These are phyloP conservation scores for Harpegnathos saltator DNA, from an alignment of 1,140 invertebrate genomes.

Conservation along the genomic window DNA sequence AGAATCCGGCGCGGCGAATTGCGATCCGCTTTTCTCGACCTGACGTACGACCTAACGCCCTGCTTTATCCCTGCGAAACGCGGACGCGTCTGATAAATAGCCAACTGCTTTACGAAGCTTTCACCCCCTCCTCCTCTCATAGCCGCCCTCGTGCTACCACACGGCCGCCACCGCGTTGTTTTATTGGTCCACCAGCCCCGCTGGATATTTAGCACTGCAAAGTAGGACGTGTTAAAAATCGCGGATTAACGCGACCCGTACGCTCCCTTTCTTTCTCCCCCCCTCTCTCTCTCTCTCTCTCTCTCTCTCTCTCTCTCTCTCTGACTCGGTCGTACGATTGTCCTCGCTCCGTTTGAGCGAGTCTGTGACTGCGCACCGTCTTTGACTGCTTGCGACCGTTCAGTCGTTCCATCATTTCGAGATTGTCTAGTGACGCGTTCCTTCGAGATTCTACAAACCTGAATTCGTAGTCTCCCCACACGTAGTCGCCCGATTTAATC, in stretches of 20 bases:
- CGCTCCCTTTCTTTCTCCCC: neutral
- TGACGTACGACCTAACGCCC: constrained; percentile 31
- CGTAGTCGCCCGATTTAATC: too few species aligned
- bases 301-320: too few species aligned
- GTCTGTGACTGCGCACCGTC: too few species aligned
- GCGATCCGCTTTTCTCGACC: constrained; percentile 17
- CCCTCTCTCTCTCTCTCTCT: too few species aligned
- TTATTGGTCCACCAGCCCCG: constrained; percentile 23
- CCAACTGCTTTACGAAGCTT: constrained; percentile 30
- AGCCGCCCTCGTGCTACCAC: too few species aligned
- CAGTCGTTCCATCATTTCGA: too few species aligned
- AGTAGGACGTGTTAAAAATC: constrained; percentile 7
- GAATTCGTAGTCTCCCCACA: too few species aligned
- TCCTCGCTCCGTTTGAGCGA: neutral
- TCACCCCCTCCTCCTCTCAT: neutral
- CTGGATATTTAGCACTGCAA: constrained; percentile 3
- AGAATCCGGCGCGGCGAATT: constrained; percentile 1
- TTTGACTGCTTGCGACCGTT: too few species aligned
- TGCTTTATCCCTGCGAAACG: constrained; percentile 15
- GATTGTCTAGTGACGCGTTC: too few species aligned
- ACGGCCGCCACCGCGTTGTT: neutral
- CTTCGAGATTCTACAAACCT: too few species aligned
- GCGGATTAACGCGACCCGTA: neutral
- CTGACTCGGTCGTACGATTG: neutral
- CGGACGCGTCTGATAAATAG: constrained; percentile 37